A percentile compares a stretch with the other conserved stretches of the same genome.
phyloP scores from a whole-genome alignment of 1,140 invertebrate genomes.

The Gryllus bimaculatus region DNA sequence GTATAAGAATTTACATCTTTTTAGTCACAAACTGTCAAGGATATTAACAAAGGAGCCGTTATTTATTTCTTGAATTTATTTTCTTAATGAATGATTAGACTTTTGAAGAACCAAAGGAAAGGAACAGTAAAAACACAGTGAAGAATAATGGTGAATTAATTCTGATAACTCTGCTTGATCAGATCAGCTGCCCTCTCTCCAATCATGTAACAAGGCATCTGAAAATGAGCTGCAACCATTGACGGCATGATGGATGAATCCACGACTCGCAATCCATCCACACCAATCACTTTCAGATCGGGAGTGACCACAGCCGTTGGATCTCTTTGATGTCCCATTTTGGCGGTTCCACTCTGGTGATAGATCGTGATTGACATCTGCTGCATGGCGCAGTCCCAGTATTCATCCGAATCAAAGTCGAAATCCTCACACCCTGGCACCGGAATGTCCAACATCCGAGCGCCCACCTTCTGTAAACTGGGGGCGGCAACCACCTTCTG shows the following conservation, averaged over 20 bases:
- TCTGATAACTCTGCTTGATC: conserved; percentile 37
- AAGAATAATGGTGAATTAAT: background rate
- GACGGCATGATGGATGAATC: conserved; percentile 36
- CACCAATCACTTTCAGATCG: conserved; percentile 29
- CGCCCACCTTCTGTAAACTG: conserved; percentile 42
- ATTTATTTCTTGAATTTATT: too few species aligned
- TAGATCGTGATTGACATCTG: conserved; percentile 57
- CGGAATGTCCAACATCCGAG: conserved; percentile 33
- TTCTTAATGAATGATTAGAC: too few species aligned
- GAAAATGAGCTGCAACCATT: conserved; percentile 29
- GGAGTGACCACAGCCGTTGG: conserved; percentile 19
- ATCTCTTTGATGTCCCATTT: conserved; percentile 21
- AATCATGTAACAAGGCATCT: conserved; percentile 32
- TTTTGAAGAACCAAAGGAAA: too few species aligned
- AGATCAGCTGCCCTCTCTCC: conserved; percentile 42
- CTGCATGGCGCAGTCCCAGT: conserved; percentile 18
- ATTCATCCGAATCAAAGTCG: conserved; percentile 12
- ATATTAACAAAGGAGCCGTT: too few species aligned
- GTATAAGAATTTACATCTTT: too few species aligned
- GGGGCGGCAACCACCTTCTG: conserved; percentile 48
- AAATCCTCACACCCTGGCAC: background rate
- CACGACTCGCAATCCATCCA: conserved; percentile 31
- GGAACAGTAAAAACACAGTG: too few species aligned
- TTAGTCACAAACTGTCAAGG: too few species aligned
- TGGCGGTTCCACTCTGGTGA: conserved; percentile 59